Percentiles rank a stretch among this genome's conserved stretches.
phyloP scores from a whole-genome alignment of 35 echinoderm and acorn worm genomes.

The Chiridota heheva region DNA sequence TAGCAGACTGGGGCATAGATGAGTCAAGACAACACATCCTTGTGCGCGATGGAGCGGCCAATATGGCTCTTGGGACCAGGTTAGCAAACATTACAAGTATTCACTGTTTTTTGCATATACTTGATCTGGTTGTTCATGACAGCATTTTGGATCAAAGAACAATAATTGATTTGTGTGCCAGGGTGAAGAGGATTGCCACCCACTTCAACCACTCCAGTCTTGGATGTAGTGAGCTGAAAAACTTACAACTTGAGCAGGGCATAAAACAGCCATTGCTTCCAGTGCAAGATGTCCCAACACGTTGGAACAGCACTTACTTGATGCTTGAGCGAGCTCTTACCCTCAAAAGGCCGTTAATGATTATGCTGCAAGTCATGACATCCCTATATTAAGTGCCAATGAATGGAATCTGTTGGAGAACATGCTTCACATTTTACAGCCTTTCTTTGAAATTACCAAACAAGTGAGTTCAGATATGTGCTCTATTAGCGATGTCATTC shows the following conservation, averaged over 20 bases:
- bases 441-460: conserved; percentile 22
- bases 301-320: conserved; percentile 30
- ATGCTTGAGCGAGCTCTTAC: conserved; percentile 1
- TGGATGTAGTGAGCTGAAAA: conserved; percentile 2
- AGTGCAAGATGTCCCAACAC: conserved; percentile 7
- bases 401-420: conserved; percentile 20
- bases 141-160: background rate
- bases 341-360: background rate
- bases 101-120: conserved; percentile 9
- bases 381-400: conserved; percentile 15
- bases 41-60: conserved; percentile 12
- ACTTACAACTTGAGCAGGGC: conserved; percentile 17
- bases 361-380: conserved; percentile 19
- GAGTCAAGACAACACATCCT: background rate
- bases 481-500: background rate
- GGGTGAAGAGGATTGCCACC: background rate
- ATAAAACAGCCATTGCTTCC: background rate
- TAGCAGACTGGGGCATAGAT: conserved; percentile 2
- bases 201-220: conserved; percentile 19
- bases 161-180: conserved; percentile 21
- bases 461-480: conserved; percentile 1
- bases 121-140: conserved; percentile 2
- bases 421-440: too few relatives aligned
- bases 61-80: conserved; percentile 3
- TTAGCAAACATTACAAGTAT: background rate